A percentile compares a stretch with the other conserved stretches of the same genome.
These are phyloP conservation scores for Sternotherus odoratus DNA, from an alignment of 2,797 vertebrate genomes.

Conservation along the genomic window DNA sequence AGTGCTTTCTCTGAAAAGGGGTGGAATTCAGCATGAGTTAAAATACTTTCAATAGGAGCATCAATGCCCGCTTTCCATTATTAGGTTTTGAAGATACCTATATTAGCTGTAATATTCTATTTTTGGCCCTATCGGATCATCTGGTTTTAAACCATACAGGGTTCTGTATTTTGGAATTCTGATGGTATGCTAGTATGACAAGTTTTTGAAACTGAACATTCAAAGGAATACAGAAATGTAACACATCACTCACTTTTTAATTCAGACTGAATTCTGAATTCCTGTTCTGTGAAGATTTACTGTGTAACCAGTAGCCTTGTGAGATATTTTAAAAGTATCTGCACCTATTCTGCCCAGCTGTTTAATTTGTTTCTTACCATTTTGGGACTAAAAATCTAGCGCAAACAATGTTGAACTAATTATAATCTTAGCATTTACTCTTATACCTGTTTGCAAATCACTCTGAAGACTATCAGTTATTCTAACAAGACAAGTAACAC, in stretches of 20 bases:
- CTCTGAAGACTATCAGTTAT: conserved; percentile 53
- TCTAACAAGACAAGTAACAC: conserved; percentile 53
- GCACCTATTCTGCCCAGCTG: neutral
- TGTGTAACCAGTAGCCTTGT: fast-evolving
- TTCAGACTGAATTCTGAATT: neutral
- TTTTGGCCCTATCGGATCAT: fast-evolving
- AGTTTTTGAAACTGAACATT: neutral
- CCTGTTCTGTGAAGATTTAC: neutral
- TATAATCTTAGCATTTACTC: conserved; percentile 57
- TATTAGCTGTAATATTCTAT: fast-evolving
- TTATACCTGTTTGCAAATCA: conserved; percentile 27
- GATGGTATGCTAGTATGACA: fast-evolving
- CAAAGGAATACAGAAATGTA: neutral
- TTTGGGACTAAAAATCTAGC: conserved; percentile 41
- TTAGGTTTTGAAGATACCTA: fast-evolving
- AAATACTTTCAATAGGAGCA: fast-evolving
- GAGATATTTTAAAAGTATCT: neutral
- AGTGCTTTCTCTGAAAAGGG: neutral
- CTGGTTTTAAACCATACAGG: fast-evolving
- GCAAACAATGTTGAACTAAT: conserved; percentile 55
- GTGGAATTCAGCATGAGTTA: neutral
- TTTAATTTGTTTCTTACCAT: conserved; percentile 35
- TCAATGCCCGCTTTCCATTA: fast-evolving
- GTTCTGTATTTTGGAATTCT: neutral
- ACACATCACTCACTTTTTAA: neutral